Percentiles rank a stretch among this genome's conserved stretches.
Evolutionary conservation across 2,113 vertebrate species (phyloP).

Genomic region (Mastomys natalensis): DNA sequence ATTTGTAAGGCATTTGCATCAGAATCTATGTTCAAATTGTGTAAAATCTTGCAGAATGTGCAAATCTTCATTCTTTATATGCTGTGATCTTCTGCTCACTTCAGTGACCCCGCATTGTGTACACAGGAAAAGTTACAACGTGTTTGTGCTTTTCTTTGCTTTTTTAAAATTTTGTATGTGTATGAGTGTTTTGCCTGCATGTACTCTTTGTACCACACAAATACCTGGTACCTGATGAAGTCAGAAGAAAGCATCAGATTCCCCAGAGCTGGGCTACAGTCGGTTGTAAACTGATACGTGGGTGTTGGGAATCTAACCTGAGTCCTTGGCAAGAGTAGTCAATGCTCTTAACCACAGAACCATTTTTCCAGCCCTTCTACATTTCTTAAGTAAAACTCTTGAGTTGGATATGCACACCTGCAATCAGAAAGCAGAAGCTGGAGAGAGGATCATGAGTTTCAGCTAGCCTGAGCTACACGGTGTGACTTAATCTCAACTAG

Average conservation of each 20-base stretch:
- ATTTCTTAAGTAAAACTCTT: neutral
- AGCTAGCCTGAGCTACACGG: neutral
- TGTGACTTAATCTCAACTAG: neutral
- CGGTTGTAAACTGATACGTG: neutral
- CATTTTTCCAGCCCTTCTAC: neutral
- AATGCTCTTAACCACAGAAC: neutral
- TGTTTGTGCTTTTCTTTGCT: neutral
- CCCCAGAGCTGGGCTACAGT: neutral
- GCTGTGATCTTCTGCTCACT: neutral
- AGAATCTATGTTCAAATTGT: neutral
- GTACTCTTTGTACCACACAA: neutral
- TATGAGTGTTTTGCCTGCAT: neutral
- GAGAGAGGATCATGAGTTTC: neutral
- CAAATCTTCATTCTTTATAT: neutral
- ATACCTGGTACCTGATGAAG: neutral
- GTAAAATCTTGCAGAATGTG: neutral
- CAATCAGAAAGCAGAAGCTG: neutral
- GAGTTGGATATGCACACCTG: neutral
- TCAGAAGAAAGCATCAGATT: neutral
- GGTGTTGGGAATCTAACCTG: neutral
- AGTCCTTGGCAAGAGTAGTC: neutral
- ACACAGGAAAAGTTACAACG: neutral
- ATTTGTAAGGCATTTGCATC: neutral
- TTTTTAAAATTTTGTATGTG: neutral
- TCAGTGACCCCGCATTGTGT: neutral